Evolutionary conservation across 2,797 vertebrate genomes (phyloP).

Genomic region (Tauraco hartlaubi): DNA sequence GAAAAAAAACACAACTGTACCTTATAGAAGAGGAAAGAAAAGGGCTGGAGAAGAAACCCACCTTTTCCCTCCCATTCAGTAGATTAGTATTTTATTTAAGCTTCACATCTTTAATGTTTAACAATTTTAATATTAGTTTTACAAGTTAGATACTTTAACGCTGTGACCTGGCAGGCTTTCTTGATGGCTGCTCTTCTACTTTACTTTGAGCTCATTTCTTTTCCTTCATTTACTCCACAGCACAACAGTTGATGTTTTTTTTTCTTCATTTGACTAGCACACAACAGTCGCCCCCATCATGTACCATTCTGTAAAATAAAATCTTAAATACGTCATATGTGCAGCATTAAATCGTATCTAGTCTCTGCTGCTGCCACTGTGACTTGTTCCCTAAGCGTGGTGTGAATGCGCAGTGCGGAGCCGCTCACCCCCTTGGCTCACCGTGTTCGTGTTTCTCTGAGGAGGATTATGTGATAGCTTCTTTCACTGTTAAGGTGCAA

Average conservation of each 20-base stretch:
- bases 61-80: not conserved
- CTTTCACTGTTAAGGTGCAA: not conserved
- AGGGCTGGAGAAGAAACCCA: not conserved
- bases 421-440: not conserved
- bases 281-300: not conserved
- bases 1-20: not conserved
- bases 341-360: not conserved
- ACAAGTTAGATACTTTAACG: not conserved
- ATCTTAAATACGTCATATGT: not conserved
- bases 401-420: rapidly evolving
- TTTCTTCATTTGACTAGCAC: not conserved
- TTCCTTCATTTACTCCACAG: not conserved
- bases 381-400: not conserved
- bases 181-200: not conserved
- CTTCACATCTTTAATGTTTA: not conserved
- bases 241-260: not conserved
- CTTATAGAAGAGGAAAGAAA: not conserved
- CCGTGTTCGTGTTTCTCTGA: rapidly evolving
- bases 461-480: not conserved
- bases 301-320: not conserved
- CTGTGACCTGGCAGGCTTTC: not conserved
- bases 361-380: not conserved
- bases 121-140: not conserved
- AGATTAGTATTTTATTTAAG: not conserved
- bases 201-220: not conserved